Evolutionary conservation across 2,888 invertebrate species (phyloP).

Genomic region (Cephus spinipes): DNA sequence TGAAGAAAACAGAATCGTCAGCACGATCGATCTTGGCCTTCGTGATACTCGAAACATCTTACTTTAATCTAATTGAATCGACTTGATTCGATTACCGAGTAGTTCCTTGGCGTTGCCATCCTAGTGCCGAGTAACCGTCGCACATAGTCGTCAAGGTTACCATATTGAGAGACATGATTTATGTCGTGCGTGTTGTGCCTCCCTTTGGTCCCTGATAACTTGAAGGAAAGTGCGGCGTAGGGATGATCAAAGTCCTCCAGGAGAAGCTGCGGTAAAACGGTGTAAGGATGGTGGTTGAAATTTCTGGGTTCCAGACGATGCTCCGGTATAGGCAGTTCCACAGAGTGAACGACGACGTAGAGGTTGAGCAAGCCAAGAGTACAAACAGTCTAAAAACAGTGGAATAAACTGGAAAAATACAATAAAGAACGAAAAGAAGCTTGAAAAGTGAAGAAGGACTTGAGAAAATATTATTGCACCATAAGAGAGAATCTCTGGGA

Average conservation of each 20-base stretch:
- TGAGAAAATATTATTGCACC: not conserved
- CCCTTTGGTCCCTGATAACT: not conserved
- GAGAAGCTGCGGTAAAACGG: slow-evolving; percentile 5
- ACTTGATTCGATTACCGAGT: not conserved
- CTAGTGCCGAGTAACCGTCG: not conserved
- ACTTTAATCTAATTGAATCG: not conserved
- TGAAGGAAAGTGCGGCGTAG: slow-evolving; percentile 19
- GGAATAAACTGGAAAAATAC: not conserved
- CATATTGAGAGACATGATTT: slow-evolving; percentile 2
- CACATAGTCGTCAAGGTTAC: slow-evolving; percentile 1
- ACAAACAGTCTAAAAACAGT: not conserved
- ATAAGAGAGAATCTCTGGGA: not conserved
- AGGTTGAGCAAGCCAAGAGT: slow-evolving; percentile 16
- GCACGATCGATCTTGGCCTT: not conserved
- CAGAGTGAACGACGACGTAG: slow-evolving; percentile 22
- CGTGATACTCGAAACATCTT: not conserved
- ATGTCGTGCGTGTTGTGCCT: not conserved
- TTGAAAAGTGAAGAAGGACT: not conserved
- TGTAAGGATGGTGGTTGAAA: slow-evolving; percentile 65
- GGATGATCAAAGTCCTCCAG: slow-evolving; percentile 30
- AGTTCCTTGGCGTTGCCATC: not conserved
- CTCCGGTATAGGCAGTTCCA: slow-evolving; percentile 52
- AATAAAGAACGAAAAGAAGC: not conserved
- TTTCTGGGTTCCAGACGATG: slow-evolving; percentile 62
- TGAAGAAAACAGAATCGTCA: not conserved